Evolutionary conservation across 2,113 vertebrate species (phyloP), one percentile per base, ranked within the genome.

Genomic region (Oryzias woworae): DNA sequence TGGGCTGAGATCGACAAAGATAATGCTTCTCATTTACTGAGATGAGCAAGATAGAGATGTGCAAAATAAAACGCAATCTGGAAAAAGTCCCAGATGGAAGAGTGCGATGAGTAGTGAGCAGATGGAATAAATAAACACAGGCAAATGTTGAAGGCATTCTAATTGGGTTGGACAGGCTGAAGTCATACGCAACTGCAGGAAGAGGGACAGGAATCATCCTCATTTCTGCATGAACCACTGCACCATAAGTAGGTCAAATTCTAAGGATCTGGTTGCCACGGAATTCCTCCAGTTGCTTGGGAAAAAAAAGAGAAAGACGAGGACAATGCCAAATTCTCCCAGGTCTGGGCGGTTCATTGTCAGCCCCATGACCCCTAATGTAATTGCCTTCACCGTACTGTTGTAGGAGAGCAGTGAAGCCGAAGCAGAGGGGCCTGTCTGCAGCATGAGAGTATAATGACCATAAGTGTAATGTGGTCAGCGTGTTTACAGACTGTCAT

Each of bases 271-370:
- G 6, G 13, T 56, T 52, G 18, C 31, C 28, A 36, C 17, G 16
- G 5, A 55, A 43, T 62, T 50, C 36, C 23, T 58, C 28, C 47
- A n/a, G 44, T 57, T 78, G 48, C 45, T 66, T 51, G 22, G 69
- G 52, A 65, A 69, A 53, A 41, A 65, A 18, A 54, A 45, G 58
- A 22, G 62, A n/a, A 46, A 54, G 66, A 57, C 24, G 5, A 5
- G 54, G 42, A 63, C 23, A 12, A 7, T 45, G n/a, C 43, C 41
- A 46, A 62, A 20, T 49, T 53, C 49, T 66, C 20, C 14, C 53
- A 45, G 48, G 45, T 62, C 56, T 47, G 31, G 26, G 5, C 23
- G 53, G 26, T 26, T 71, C 20, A 71, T 17, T 14, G 46, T 52
- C 17, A 54, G 62, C 58, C 62, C 58, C 45, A 36, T 71, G 58